Evolutionary conservation across 2,888 invertebrate genomes (phyloP).

Genomic region (Mylabris sibirica): DNA sequence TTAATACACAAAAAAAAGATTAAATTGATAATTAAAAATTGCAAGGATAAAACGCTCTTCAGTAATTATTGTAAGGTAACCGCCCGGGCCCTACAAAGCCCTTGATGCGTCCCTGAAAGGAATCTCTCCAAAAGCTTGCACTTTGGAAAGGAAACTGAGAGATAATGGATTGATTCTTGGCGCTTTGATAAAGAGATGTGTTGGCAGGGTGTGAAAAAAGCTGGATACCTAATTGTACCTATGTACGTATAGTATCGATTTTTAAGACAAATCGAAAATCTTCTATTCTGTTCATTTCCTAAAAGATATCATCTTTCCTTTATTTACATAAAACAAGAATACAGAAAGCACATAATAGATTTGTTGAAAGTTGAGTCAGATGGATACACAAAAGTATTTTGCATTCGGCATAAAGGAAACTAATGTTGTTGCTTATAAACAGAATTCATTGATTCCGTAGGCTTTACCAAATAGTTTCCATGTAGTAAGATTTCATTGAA

Average conservation of each 20-base stretch:
- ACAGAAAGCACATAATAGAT: neutral
- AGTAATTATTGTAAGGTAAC: no score
- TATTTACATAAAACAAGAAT: slow-evolving; percentile 3
- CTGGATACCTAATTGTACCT: no score
- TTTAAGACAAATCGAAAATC: neutral
- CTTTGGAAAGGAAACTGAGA: no score
- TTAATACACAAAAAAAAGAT: no score
- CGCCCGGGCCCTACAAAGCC: no score
- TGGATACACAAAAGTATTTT: neutral
- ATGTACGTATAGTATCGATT: neutral
- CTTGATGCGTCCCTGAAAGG: no score
- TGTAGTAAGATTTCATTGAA: neutral
- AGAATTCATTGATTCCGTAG: neutral
- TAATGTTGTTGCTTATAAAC: neutral
- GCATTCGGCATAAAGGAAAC: neutral
- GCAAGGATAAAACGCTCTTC: no score
- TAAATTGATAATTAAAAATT: no score
- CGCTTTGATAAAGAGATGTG: no score
- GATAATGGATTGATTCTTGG: no score
- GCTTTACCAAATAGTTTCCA: neutral
- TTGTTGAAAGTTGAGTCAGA: slow-evolving; percentile 5
- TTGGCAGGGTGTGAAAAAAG: no score
- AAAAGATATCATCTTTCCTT: slow-evolving; percentile 11
- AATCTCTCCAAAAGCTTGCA: no score
- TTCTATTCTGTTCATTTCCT: neutral